phyloP scores from a whole-genome alignment of 1,140 invertebrate genomes.

The Frieseomelitta varia region DNA sequence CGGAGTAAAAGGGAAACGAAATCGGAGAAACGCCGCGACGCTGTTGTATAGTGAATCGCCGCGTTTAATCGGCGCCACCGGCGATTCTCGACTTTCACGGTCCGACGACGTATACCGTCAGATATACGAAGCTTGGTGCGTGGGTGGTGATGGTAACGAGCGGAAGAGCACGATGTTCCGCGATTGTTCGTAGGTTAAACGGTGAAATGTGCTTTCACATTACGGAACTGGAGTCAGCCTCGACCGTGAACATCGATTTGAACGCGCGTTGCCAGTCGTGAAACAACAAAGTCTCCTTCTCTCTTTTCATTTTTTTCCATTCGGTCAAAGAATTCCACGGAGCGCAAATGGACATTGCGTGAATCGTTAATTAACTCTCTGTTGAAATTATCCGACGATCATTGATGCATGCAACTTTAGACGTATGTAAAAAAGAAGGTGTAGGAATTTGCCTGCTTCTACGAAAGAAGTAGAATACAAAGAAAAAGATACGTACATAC shows the following conservation, averaged over 20 bases:
- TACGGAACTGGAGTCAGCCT: background rate
- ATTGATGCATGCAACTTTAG: background rate
- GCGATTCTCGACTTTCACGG: slow-evolving; percentile 61
- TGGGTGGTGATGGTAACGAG: slow-evolving; percentile 34
- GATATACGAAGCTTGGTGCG: slow-evolving; percentile 7
- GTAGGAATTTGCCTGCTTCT: background rate
- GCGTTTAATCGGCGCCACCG: background rate
- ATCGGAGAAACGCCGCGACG: background rate
- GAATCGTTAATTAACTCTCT: background rate
- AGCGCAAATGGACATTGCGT: background rate
- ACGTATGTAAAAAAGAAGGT: background rate
- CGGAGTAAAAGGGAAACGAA: background rate
- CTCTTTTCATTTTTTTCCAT: background rate
- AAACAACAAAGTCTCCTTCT: background rate
- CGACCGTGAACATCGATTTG: background rate
- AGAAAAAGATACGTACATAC: background rate
- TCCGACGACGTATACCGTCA: slow-evolving; percentile 25
- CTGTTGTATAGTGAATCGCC: background rate
- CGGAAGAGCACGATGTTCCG: slow-evolving; percentile 50
- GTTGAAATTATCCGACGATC: background rate
- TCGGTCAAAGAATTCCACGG: no score
- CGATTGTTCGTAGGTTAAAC: slow-evolving; percentile 51
- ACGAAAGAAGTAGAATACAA: background rate
- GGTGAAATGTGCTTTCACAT: slow-evolving; percentile 65
- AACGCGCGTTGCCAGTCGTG: background rate